Conservation (phyloP, 2,113 vertebrate genomes). For the Sylvicapra grimmia region DNA sequence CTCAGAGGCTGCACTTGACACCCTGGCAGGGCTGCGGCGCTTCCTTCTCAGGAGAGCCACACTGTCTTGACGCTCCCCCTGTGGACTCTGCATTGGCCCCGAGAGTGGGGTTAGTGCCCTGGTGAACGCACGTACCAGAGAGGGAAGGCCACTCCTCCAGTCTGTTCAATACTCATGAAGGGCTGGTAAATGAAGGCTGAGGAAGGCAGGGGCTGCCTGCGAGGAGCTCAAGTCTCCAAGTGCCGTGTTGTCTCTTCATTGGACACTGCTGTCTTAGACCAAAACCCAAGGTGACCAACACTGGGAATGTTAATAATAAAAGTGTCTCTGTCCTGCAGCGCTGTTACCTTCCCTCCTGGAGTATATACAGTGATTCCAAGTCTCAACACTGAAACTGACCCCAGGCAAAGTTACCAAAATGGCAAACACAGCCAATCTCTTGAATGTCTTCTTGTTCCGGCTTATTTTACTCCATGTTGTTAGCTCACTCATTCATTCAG, state of each 20-base stretch:
- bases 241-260: accelerated
- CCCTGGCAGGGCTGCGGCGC: not conserved
- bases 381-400: not conserved
- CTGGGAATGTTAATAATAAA: not conserved
- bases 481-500: not conserved
- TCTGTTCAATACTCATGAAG: accelerated
- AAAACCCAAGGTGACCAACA: not conserved
- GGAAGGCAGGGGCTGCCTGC: not conserved
- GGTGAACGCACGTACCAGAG: accelerated
- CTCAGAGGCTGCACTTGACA: not conserved
- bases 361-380: too few relatives aligned
- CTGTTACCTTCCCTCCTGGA: not conserved
- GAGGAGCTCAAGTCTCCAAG: not conserved
- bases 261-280: not conserved
- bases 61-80: not conserved
- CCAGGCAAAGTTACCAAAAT: not conserved
- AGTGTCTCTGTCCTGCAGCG: not conserved
- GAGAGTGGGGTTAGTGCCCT: not conserved
- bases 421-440: not conserved
- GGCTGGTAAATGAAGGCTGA: not conserved
- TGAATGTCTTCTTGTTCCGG: not conserved
- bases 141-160: not conserved
- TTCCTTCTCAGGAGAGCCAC: not conserved
- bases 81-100: accelerated
- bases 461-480: not conserved